These are phyloP conservation scores for Myrmecophaga tridactyla DNA, from an alignment of 2,113 vertebrate genomes.

Conservation along the genomic window DNA sequence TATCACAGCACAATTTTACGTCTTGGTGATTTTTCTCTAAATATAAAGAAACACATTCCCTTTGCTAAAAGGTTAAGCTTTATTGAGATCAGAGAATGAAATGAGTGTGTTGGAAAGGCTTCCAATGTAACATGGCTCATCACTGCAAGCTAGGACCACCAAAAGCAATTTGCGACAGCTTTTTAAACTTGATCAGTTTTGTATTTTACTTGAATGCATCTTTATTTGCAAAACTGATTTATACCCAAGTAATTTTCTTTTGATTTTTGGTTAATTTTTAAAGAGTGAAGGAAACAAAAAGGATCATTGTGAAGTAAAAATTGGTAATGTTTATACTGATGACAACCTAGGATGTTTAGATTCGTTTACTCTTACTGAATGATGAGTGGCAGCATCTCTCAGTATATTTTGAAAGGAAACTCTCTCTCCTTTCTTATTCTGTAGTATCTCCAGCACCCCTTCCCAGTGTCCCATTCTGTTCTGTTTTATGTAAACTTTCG, in stretches of 20 bases:
- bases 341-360: neutral
- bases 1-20: constrained; percentile 19
- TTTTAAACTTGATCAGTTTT: neutral
- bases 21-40: constrained; percentile 27
- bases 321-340: neutral
- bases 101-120: constrained; percentile 6
- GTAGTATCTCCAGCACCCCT: neutral
- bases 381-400: constrained; percentile 58
- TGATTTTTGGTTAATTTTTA: neutral
- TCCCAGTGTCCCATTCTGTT: constrained; percentile 17
- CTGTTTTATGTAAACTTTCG: constrained; percentile 79
- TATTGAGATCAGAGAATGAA: neutral
- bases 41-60: neutral
- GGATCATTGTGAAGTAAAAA: constrained; percentile 10
- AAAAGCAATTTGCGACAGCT: neutral
- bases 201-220: constrained; percentile 14
- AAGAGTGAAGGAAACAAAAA: neutral
- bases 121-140: neutral
- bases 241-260: constrained; percentile 5
- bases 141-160: neutral
- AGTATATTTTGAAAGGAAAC: constrained; percentile 71
- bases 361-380: constrained; percentile 49
- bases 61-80: constrained; percentile 25
- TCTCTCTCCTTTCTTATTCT: constrained; percentile 64
- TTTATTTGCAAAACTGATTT: neutral